Base-by-base conservation (phyloP, 2,797 vertebrate genomes). In the Petrocephalus schoutedeni region DNA sequence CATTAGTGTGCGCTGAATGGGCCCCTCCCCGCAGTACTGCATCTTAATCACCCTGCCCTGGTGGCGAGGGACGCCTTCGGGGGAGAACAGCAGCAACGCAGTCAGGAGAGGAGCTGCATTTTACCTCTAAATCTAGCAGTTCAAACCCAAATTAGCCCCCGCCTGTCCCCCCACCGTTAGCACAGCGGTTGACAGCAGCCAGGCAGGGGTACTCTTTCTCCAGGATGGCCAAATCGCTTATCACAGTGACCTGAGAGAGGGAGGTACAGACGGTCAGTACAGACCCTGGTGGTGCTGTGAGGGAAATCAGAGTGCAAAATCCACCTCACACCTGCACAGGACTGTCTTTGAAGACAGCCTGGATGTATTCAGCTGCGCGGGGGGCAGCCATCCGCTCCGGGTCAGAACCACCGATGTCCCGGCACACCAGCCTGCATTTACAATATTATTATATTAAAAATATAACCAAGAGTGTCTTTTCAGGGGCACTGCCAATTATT, bases 351-450 rank as follows among this genome's bases (percentile, higher is more conserved):
- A 97, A 96, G 86, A 96, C 89, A 0, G 92, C 89, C 90, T 93
- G 89, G 9, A 96, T 92, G 0, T 97, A 97, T 0, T 96, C 93
- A 0, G 94, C 94, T 87, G 92, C 95, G 1, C 93, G 94, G 9
- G 96, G 96, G 21, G 96, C 94, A 1, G 96, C 96, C 96, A 97
- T 97, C 1, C 96, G 94, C 88, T 97, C 96, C 0, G 96, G 96
- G 89, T 97, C 96, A 0, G 96, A 96, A 77, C 96, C 96, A 0
- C 96, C 96, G 1, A 97, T 96, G 89, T 97, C 96, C 1, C 96
- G 95, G 85, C 91, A 97, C 0, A 93, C 95, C 87, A 95, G 89
- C 89, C 96, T 96, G 90, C 58, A 59, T 67, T 77, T 77, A 41
- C 45, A 45, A 45, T 32, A 49, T 77, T 41, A 77, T 77, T 8